Conservation (phyloP, 2,113 vertebrate species). For the Vombatus ursinus region DNA sequence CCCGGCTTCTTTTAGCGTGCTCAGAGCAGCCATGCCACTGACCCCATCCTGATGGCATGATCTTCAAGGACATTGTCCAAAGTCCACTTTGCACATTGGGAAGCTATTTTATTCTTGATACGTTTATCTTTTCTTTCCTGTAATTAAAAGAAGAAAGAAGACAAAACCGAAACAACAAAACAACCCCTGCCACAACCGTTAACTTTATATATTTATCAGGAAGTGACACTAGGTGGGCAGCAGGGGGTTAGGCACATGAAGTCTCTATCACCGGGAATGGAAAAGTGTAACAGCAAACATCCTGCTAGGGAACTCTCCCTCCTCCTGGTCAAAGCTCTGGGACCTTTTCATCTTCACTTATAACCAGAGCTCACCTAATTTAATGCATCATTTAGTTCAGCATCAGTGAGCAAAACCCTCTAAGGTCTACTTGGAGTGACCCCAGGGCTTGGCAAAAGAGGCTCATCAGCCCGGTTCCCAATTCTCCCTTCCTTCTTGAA, state of each 20-base stretch:
- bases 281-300: slow-evolving; percentile 61
- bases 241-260: slow-evolving; percentile 38
- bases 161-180: slow-evolving; percentile 43
- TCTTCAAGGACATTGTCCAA: neutral
- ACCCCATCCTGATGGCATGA: neutral
- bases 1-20: slow-evolving; percentile 42
- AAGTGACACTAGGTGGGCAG: slow-evolving; percentile 45
- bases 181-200: neutral
- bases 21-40: neutral
- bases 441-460: slow-evolving; percentile 36
- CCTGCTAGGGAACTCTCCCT: slow-evolving; percentile 58
- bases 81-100: slow-evolving; percentile 62
- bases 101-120: slow-evolving; percentile 45
- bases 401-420: slow-evolving; percentile 60
- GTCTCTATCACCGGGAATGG: slow-evolving; percentile 63
- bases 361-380: slow-evolving; percentile 72
- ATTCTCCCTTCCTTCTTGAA: slow-evolving; percentile 22
- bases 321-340: slow-evolving; percentile 40
- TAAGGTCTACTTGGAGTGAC: slow-evolving; percentile 41
- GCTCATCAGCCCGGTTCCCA: slow-evolving; percentile 27
- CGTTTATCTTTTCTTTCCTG: slow-evolving; percentile 57
- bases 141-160: slow-evolving; percentile 34
- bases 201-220: slow-evolving; percentile 38
- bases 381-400: slow-evolving; percentile 67
- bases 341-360: slow-evolving; percentile 73